A percentile compares a stretch with the other conserved stretches of the same genome.
Conservation (phyloP, 2,797 vertebrate genomes). For the Tangara arthus region DNA sequence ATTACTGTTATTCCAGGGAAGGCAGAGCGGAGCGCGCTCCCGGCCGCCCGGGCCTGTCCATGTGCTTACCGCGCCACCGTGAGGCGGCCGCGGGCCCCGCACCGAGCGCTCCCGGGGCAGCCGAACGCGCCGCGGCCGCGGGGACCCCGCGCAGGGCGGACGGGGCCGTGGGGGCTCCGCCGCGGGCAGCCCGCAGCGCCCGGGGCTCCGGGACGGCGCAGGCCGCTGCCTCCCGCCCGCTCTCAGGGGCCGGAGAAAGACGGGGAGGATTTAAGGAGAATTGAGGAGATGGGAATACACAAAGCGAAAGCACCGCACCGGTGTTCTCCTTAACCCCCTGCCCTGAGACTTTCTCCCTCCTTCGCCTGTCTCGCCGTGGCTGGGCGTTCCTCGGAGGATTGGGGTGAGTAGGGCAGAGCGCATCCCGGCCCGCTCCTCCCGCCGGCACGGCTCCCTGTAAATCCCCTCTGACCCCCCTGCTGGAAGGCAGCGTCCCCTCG, state of each 20-base stretch:
- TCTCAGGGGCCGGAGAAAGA: fast-evolving
- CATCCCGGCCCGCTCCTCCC: not conserved
- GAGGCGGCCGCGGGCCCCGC: constrained; percentile 45
- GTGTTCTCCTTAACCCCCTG: not conserved
- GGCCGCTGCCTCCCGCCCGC: not conserved
- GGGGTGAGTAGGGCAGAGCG: not conserved
- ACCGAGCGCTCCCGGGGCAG: not conserved
- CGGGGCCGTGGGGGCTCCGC: not conserved
- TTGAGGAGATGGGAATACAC: not conserved
- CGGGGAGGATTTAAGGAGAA: not conserved
- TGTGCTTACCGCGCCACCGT: constrained; percentile 78
- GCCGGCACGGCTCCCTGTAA: not conserved
- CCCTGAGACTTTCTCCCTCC: not conserved
- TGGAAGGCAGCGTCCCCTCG: not conserved
- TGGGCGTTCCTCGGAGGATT: not conserved
- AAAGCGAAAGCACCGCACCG: fast-evolving
- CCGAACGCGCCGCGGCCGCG: not conserved
- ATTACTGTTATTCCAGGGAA: constrained; percentile 19
- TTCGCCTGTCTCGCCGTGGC: not conserved
- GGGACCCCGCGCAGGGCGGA: not conserved
- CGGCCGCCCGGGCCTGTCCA: not conserved
- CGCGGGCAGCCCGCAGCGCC: not conserved
- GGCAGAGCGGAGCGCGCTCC: not conserved
- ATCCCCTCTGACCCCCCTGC: not conserved
- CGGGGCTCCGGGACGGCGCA: not conserved